Evolutionary conservation across 2,888 invertebrate species (phyloP).

Genomic region (Meteorus cinctellus): DNA sequence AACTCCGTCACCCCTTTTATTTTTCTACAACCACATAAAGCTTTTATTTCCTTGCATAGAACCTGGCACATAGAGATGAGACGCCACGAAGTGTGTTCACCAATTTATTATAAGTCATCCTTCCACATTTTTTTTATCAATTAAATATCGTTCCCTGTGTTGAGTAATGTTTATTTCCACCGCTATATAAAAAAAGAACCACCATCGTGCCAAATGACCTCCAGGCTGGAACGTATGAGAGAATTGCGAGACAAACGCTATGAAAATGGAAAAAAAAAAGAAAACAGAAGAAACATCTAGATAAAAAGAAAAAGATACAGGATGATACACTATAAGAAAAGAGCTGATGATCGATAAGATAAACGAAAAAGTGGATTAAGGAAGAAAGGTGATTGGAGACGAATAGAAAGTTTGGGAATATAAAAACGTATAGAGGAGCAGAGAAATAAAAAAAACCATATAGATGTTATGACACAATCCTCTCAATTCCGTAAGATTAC

Average conservation of each 20-base stretch:
- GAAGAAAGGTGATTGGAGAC: neutral
- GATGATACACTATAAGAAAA: constrained; percentile 28
- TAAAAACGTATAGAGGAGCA: constrained; percentile 6
- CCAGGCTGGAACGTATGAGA: constrained; percentile 21
- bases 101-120: constrained; percentile 13
- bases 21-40: constrained; percentile 56
- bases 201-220: constrained; percentile 31
- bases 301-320: constrained; percentile 21
- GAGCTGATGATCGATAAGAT: constrained; percentile 18
- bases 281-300: constrained; percentile 44
- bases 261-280: neutral
- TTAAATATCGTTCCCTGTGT: neutral
- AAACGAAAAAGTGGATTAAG: neutral
- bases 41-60: constrained; percentile 44
- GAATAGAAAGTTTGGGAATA: constrained; percentile 8
- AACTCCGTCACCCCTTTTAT: constrained; percentile 18
- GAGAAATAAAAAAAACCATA: constrained; percentile 39
- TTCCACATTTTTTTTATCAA: constrained; percentile 1
- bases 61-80: constrained; percentile 37
- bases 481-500: constrained; percentile 63
- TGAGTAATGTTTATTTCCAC: constrained; percentile 19
- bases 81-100: constrained; percentile 23
- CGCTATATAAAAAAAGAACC: constrained; percentile 17
- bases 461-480: constrained; percentile 53
- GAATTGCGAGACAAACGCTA: constrained; percentile 38